phyloP scores from a whole-genome alignment of 2,113 vertebrate genomes.

The Alethe castanea region DNA sequence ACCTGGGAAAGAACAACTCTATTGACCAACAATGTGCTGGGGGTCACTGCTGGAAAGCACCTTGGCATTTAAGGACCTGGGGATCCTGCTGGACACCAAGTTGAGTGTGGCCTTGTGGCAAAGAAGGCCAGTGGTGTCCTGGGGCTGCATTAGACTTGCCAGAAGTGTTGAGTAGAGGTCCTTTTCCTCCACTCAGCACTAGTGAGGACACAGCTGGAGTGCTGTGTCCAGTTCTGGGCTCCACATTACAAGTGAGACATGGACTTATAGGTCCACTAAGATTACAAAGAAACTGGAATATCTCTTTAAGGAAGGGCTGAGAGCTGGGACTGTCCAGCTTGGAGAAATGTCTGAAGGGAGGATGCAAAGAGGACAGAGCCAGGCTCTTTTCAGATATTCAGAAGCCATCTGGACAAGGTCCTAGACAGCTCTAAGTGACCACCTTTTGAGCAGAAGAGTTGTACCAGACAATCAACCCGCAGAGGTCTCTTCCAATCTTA shows the following conservation, averaged over 20 bases:
- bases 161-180: neutral
- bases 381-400: neutral
- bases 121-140: neutral
- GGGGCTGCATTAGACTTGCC: neutral
- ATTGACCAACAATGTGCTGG: fast-evolving
- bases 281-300: neutral
- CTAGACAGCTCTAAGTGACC: neutral
- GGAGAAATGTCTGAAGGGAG: neutral
- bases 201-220: neutral
- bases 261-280: neutral
- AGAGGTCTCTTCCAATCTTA: neutral
- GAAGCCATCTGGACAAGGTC: neutral
- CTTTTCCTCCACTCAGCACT: neutral
- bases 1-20: neutral
- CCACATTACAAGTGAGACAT: neutral
- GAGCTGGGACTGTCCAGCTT: neutral
- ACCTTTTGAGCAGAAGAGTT: neutral
- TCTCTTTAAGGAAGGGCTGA: neutral
- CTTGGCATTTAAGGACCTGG: neutral
- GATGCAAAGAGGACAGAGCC: neutral
- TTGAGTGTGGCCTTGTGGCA: neutral
- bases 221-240: neutral
- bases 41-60: neutral
- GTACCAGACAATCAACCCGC: neutral
- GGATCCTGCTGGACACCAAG: neutral